These are phyloP conservation scores for Actias luna DNA, from an alignment of 2,888 invertebrate species.

Conservation along the genomic window DNA sequence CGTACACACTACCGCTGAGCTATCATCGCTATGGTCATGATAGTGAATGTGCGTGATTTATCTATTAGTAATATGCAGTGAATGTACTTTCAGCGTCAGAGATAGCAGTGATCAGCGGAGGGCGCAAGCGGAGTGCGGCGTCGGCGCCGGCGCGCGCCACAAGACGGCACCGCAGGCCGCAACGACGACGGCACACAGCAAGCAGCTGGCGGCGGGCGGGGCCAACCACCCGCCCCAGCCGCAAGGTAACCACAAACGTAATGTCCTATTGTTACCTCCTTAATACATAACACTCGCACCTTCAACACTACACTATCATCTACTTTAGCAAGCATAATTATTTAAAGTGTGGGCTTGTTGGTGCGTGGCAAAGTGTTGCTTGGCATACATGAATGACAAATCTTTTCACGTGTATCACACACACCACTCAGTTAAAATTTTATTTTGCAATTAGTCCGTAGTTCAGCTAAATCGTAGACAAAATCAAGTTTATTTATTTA, in stretches of 20 bases:
- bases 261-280: conserved; percentile 68
- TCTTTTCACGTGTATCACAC: no score
- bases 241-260: conserved; percentile 82
- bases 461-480: no score
- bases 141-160: conserved; percentile 75
- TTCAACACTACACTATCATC: neutral
- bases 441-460: no score
- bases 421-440: no score
- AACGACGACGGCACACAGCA: conserved; percentile 91
- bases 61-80: neutral
- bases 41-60: neutral
- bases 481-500: no score
- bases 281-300: conserved; percentile 15
- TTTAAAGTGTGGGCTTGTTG: no score
- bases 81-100: conserved; percentile 64
- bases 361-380: no score
- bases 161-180: conserved; percentile 71
- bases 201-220: conserved; percentile 90
- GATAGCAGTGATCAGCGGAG: conserved; percentile 67
- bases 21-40: no score
- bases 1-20: no score
- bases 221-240: conserved; percentile 86
- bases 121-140: conserved; percentile 57
- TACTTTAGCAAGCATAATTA: conserved; percentile 10
- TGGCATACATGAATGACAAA: no score